A percentile compares a stretch with the other conserved stretches of the same genome.
Conservation (phyloP, 2,113 vertebrate genomes). For the Indicator maculatus region DNA sequence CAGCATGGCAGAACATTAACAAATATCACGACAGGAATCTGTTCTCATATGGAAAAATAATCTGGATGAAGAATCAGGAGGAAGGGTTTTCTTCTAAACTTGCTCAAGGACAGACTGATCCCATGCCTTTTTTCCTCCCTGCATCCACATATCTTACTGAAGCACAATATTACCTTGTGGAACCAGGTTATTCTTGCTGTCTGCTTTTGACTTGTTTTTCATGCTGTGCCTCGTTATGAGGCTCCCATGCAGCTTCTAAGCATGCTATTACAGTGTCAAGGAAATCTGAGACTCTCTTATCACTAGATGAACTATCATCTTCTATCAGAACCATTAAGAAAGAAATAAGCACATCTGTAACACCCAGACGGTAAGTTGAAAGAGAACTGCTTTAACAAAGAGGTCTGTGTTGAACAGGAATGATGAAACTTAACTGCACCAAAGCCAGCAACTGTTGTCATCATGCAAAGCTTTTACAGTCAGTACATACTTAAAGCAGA, state of each 20-base stretch:
- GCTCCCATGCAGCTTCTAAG: not conserved
- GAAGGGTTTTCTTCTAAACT: not conserved
- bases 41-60: accelerated
- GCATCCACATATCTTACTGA: not conserved
- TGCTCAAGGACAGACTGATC: not conserved
- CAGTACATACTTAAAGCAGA: not conserved
- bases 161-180: not conserved
- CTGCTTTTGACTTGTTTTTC: not conserved
- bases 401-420: not conserved
- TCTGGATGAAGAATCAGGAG: not conserved
- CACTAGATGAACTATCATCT: not conserved
- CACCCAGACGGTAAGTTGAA: not conserved
- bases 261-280: not conserved
- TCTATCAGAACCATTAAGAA: not conserved
- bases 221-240: not conserved
- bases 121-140: not conserved
- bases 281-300: not conserved
- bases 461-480: not conserved
- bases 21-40: not conserved
- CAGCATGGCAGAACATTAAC: not conserved
- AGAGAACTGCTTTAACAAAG: slow-evolving; percentile 11
- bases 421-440: not conserved
- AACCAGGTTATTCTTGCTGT: not conserved
- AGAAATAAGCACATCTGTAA: not conserved
- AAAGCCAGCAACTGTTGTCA: not conserved